Base-by-base conservation (phyloP, 1,140 invertebrate genomes). In the Bombus picipes region DNA sequence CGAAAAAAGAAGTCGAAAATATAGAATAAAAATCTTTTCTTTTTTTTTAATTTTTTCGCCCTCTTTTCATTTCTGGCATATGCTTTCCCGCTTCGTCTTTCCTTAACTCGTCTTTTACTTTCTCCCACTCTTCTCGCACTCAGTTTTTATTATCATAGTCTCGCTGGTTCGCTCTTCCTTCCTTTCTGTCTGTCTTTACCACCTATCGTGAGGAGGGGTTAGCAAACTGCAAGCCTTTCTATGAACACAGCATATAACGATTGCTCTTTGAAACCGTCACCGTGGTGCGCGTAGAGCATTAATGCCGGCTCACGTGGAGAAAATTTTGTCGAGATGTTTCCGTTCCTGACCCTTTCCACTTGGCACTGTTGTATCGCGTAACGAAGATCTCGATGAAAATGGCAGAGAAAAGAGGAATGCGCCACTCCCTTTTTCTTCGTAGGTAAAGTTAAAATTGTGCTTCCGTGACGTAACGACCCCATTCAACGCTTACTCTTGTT, bases 231-330 rank as follows among this genome's bases (percentile, higher is more conserved):
- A 47, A 91, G 89, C 86, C 91, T 93, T 92, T 93, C 90, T 88
- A 86, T 37, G 82, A 83, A 90, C 88, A 79, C 80, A 80, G 89
- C 92, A 91, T 89, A 89, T 90, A 92, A 92, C 85, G 89, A 93
- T 92, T 90, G 92, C 92, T 92, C 91, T 92, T 91, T 91, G 89
- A 92, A 89, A 92, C 88, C 88, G 89, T 92, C 87, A 90, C 90
- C 87, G 83, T 89, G 59, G 81, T 82, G 74, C 73, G 76, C 70
- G 65, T 66, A 57, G 87, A 57, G 87, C 81, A 83, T 89, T 90
- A 88, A 88, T 90, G 84, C 32, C 71, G 39, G 74, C 81, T 87
- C 57, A 75, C 68, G 32, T 80, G 70, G 37, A 43, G 41, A 47
- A 81, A 85, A 80, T 62, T 87, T 70, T 57, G 65, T 76, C 87